phyloP scores from a whole-genome alignment of 2,888 invertebrate species.

The Drosophila neotestacea region DNA sequence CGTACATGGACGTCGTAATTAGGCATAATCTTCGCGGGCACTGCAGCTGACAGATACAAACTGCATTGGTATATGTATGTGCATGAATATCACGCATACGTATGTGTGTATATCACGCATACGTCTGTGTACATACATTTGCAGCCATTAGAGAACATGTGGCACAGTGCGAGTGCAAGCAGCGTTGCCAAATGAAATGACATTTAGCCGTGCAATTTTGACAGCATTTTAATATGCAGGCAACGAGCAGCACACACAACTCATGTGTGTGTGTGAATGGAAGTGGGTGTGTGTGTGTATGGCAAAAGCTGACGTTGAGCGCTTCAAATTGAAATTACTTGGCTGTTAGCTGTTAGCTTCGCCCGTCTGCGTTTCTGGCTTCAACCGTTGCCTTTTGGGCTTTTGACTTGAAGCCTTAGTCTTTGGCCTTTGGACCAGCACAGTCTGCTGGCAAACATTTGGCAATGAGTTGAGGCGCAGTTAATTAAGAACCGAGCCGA shows the following conservation, averaged over 20 bases:
- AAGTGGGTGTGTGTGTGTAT: neutral
- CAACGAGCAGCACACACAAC: constrained; percentile 34
- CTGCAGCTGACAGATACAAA: constrained; percentile 50
- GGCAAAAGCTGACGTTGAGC: constrained; percentile 52
- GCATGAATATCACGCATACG: constrained; percentile 2
- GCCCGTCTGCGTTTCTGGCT: constrained; percentile 43
- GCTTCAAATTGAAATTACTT: constrained; percentile 67
- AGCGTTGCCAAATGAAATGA: constrained; percentile 68
- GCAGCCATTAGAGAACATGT: constrained; percentile 26
- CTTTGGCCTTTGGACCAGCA: constrained; percentile 9
- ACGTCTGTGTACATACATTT: constrained; percentile 18
- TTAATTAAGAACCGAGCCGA: constrained; percentile 52
- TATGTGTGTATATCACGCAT: constrained; percentile 16
- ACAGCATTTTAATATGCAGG: constrained; percentile 74
- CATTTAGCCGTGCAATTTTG: constrained; percentile 75
- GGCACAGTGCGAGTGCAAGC: constrained; percentile 21
- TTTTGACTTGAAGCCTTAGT: neutral
- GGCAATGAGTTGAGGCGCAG: constrained; percentile 48
- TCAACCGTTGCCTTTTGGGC: constrained; percentile 18
- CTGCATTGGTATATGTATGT: constrained; percentile 2
- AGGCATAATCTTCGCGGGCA: constrained; percentile 54
- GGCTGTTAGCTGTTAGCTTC: constrained; percentile 44
- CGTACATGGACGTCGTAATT: constrained; percentile 45
- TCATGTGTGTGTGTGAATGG: constrained; percentile 11
- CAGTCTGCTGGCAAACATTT: constrained; percentile 24